Evolutionary conservation across 2,797 vertebrate genomes (phyloP).

Genomic region (Jordanella pulchra): DNA sequence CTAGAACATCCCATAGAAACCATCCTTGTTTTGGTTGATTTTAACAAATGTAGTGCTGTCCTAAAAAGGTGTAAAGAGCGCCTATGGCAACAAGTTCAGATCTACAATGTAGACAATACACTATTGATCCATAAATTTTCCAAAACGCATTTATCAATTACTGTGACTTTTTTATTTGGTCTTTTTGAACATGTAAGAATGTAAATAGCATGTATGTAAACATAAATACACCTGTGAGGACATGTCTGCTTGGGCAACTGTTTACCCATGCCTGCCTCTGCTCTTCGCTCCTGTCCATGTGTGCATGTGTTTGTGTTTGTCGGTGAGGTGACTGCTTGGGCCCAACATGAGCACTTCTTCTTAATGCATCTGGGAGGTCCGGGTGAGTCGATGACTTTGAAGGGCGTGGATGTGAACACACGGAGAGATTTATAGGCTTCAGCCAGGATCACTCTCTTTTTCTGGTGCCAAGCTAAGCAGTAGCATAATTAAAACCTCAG

Average conservation of each 20-base stretch:
- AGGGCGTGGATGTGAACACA: constrained; percentile 81
- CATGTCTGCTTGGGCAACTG: constrained; percentile 54
- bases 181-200: constrained; percentile 12
- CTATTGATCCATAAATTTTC: not conserved
- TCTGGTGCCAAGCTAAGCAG: constrained; percentile 85
- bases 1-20: not conserved
- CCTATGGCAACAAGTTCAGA: not conserved
- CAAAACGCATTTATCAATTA: not conserved
- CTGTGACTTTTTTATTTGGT: not conserved
- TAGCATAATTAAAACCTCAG: constrained; percentile 84
- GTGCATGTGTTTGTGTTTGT: constrained; percentile 59
- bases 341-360: constrained; percentile 68
- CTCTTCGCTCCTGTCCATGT: constrained; percentile 59
- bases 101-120: not conserved
- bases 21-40: not conserved
- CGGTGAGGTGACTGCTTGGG: constrained; percentile 63
- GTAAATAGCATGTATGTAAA: constrained; percentile 19
- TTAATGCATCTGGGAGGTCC: constrained; percentile 81
- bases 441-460: constrained; percentile 82
- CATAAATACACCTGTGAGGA: constrained; percentile 20
- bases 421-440: constrained; percentile 83
- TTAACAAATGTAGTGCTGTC: not conserved
- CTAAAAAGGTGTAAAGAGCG: not conserved
- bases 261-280: constrained; percentile 57
- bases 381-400: constrained; percentile 76